These are phyloP conservation scores for Isotomurus palustris DNA, from an alignment of 2,888 invertebrate genomes.

Conservation along the genomic window DNA sequence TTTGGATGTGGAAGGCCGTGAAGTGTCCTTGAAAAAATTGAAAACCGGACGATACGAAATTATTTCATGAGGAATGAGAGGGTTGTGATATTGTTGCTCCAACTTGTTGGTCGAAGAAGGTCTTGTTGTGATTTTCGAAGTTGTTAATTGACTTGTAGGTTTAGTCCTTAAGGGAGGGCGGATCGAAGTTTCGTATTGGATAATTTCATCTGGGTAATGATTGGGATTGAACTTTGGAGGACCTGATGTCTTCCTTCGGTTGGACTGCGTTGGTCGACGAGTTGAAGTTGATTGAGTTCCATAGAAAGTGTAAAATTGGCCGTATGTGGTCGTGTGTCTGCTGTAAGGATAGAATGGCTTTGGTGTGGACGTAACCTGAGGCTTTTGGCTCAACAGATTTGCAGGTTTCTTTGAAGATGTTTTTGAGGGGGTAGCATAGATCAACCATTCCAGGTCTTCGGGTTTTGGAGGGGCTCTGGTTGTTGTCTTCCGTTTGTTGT, in stretches of 20 bases:
- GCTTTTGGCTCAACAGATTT: neutral
- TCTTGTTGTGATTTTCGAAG: neutral
- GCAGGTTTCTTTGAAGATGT: neutral
- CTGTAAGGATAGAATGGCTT: slow-evolving; percentile 6
- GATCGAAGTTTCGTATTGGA: neutral
- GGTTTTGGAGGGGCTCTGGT: neutral
- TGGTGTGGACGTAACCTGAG: neutral
- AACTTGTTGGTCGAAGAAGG: neutral
- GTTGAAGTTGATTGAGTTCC: neutral
- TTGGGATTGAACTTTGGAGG: slow-evolving; percentile 2
- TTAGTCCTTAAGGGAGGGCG: neutral
- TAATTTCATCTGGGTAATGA: slow-evolving; percentile 1
- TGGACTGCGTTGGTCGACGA: neutral
- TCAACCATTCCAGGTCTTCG: slow-evolving; percentile 32
- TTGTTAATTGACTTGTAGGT: too few species aligned
- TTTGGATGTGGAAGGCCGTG: neutral
- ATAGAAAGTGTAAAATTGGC: slow-evolving; percentile 2
- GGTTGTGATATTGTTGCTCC: neutral
- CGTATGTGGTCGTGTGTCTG: slow-evolving; percentile 5
- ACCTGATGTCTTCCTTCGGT: neutral
- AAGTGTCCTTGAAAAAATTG: slow-evolving; percentile 1
- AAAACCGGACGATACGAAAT: neutral
- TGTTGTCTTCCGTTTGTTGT: neutral
- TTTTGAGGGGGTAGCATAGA: slow-evolving; percentile 17
- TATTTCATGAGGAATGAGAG: neutral